These are phyloP conservation scores for Drosophila fuyamai DNA, from an alignment of 1,140 invertebrate species.

Conservation along the genomic window DNA sequence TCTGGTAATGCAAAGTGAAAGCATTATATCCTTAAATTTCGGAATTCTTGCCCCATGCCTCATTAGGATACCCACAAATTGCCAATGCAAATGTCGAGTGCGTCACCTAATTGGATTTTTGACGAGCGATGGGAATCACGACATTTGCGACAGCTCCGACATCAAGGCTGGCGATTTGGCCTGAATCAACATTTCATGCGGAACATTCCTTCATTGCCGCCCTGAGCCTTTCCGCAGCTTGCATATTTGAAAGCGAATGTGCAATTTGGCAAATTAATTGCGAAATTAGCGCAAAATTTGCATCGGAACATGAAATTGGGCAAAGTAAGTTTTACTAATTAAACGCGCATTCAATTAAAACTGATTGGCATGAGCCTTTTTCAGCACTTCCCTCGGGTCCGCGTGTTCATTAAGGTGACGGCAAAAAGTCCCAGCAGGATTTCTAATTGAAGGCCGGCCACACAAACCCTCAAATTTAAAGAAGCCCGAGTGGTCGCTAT, in stretches of 20 bases:
- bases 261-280: conserved; percentile 68
- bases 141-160: conserved; percentile 35
- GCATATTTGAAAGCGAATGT: conserved; percentile 57
- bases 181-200: conserved; percentile 24
- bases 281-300: conserved; percentile 53
- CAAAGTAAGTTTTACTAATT: conserved; percentile 70
- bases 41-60: not conserved
- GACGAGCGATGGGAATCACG: conserved; percentile 39
- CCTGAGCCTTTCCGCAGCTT: conserved; percentile 14
- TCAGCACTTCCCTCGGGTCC: not conserved
- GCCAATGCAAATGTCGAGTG: conserved; percentile 47
- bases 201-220: conserved; percentile 19
- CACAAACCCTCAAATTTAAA: conserved; percentile 15
- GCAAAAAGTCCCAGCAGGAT: conserved; percentile 17
- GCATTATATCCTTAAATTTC: not conserved
- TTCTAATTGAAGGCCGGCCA: conserved; percentile 24
- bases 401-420: conserved; percentile 33
- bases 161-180: conserved; percentile 21
- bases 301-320: conserved; percentile 33
- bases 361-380: conserved; percentile 28
- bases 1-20: not conserved
- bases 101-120: conserved; percentile 73
- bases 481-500: conserved; percentile 26
- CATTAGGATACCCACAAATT: conserved; percentile 47
- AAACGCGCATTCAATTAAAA: conserved; percentile 63